Evolutionary conservation across 2,888 invertebrate genomes (phyloP), one percentile per base, ranked within the genome.

Genomic region (Heliconius charithonia): DNA sequence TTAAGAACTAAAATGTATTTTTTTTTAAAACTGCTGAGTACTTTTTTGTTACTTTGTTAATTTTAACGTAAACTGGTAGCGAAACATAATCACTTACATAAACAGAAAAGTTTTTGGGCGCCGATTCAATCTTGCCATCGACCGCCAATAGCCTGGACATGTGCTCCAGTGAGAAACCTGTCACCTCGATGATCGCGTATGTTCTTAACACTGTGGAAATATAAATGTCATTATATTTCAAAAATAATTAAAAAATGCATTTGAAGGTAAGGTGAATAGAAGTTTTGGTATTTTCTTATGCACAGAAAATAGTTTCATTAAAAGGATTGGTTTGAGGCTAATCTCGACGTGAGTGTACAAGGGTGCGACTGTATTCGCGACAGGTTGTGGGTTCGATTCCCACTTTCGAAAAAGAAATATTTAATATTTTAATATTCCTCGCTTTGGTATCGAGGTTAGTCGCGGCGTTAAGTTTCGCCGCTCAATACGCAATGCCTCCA

Each of bases 151-250:
- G 95, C 79, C 96, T 96, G 22, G 98, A 97, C 87, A 98, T 97
- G 91, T 99, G 99, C 89, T 99, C 99, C 85, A 99, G 84, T 0
- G 98, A 97, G 90, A 99, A 98, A 0, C 98, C 97, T 0, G 97
- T 97, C 75, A 97, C 96, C 84, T 96, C 95, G 80, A 99, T 96
- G 56, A 95, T 91, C 3, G 96, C 96, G 81, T 98, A 97, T 51
- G 99, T 95, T 86, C 98, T 97, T 16, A 99, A 96, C 66, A 99
- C 97, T 90, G 97, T 92, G 91, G 71, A 45, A 74, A 32, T 22
- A 69, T 72, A 27, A 72, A 41, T 59, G 65, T 69, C 56, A 19
- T 22, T 56, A 22, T 9, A 56, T 56, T 9, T 56, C 19, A 56
- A 56, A 19, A 9, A 56, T 56, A 56, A 56, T 56, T 22, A 56